These are phyloP conservation scores for Thysanoteuthis rhombus DNA, from an alignment of 2,888 invertebrate species.

Conservation along the genomic window DNA sequence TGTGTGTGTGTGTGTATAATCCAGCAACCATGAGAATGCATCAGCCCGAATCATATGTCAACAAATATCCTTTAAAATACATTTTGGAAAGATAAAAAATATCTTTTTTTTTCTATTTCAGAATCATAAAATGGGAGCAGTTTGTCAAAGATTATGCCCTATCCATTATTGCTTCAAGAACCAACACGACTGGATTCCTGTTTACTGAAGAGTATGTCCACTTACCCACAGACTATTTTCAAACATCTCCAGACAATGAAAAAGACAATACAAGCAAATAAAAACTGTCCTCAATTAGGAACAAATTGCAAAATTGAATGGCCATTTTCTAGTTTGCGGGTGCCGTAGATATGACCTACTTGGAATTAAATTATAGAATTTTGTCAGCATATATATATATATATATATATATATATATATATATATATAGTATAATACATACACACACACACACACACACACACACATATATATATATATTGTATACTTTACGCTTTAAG, in stretches of 20 bases:
- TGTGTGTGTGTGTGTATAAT: too few relatives aligned
- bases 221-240: neutral
- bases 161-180: neutral
- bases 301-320: neutral
- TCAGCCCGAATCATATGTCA: too few relatives aligned
- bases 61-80: too few relatives aligned
- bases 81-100: neutral
- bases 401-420: too few relatives aligned
- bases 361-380: neutral
- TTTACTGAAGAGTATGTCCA: neutral
- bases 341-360: neutral
- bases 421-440: too few relatives aligned
- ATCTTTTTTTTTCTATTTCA: neutral
- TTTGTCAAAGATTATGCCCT: neutral
- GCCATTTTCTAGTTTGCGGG: neutral
- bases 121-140: neutral
- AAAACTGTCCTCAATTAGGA: neutral
- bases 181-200: neutral
- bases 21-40: too few relatives aligned
- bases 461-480: too few relatives aligned
- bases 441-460: too few relatives aligned
- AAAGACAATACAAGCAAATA: neutral
- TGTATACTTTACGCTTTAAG: too few relatives aligned
- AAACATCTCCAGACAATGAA: neutral
- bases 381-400: too few relatives aligned